Evolutionary conservation across 2,797 vertebrate species (phyloP), one percentile per base, ranked within the genome.

Genomic region (Danio tinwini): DNA sequence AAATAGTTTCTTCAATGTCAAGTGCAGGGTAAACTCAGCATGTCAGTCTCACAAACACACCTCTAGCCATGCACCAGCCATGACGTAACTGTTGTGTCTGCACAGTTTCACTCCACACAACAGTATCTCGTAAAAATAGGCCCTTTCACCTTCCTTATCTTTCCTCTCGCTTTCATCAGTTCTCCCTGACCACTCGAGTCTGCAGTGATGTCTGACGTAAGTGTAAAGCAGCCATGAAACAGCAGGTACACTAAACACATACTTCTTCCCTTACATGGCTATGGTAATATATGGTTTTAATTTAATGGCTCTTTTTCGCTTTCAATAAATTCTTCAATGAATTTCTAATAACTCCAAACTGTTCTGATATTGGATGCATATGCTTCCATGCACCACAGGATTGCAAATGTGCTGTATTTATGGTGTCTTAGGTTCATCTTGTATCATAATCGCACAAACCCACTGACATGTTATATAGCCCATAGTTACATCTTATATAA

Each of bases 21-120:
- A 73, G 73, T 9, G 17, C 42, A 0, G 42, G 68, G 64, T 64
- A 64, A 44, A 59, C 44, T n/a, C 16, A 56, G 10, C 12, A 69
- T 70, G 65, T 13, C 76, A 70, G 56, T 17, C 65, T 76, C 10
- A 75, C 62, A 37, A 75, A 74, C 9, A 50, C 44, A 58, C 53
- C 72, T 49, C 58, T 67, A 68, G 55, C 56, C 19, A 12, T 29
- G 12, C 49, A 62, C 63, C 50, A 45, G 64, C 6, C 17, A 71
- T 73, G 73, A 73, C 72, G 64, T 80, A 73, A 84, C 82, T 65
- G 61, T 37, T 67, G 55, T 76, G 72, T 84, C 88, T 94, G 90
- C 86, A 85, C 16, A 75, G 5, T 11, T 88, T 93, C 90, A 91
- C 81, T 87, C 80, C 81, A 89, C 88, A 89, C 88, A 81, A 82